Base-by-base conservation (phyloP, 2,113 vertebrate genomes). In the Lucifuga dentata region DNA sequence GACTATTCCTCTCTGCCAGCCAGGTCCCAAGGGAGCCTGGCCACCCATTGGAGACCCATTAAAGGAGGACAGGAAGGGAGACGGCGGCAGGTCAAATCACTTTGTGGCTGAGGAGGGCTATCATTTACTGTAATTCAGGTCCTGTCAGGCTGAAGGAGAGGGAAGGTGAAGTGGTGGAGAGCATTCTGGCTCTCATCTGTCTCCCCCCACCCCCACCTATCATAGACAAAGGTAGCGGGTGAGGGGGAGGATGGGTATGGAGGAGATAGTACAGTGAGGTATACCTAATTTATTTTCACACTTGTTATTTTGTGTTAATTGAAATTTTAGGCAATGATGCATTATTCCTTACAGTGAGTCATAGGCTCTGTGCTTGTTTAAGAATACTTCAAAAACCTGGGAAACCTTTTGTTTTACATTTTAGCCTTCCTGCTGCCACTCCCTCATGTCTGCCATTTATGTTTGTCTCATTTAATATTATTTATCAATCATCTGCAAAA, bases 81-180 rank as follows among this genome's bases (percentile, higher is more conserved):
- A 93, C 75, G 86, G 92, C 82, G 89, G 88, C 88, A 90, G 95
- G 94, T 95, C 94, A 95, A 93, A 94, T 94, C 93, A 90, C 93
- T 95, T 95, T 91, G 92, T 91, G 93, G 91, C 93, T 56, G 5
- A 91, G 93, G 91, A 91, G 89, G 89, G 88, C 93, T 91, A 94
- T 95, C 95, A 93, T 93, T 95, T 95, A 95, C 90, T 89, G 93
- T 94, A 95, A 95, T 95, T 94, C 93, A 92, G 83, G 89, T 50
- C 86, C 89, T 91, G 87, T 94, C 93, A 89, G 87, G 83, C 89
- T 93, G 92, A 94, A 95, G 93, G 93, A 94, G 94, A 95, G 88
- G 91, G 92, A 92, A 95, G 94, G 95, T 93, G 94, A 94, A 94
- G 93, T 93, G 94, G 91, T 76, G 84, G 86, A 90, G 90, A 73